Conservation (phyloP, 2,888 invertebrate genomes). For the Thalpophila matura region DNA sequence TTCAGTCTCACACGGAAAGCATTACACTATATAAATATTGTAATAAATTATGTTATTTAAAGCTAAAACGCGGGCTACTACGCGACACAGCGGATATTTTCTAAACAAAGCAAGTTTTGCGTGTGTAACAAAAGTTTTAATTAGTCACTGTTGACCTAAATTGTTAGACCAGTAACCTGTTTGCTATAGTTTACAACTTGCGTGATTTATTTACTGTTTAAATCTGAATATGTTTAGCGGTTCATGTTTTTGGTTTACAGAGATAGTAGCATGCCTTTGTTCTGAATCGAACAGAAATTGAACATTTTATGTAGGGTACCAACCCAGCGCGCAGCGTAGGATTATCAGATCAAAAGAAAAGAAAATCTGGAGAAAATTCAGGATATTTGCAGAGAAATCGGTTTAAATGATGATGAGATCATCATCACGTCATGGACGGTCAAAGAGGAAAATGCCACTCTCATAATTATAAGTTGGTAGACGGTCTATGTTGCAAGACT, state of each 20-base stretch:
- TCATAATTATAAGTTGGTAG: no score
- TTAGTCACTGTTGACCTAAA: constrained; percentile 80
- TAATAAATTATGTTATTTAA: constrained; percentile 55
- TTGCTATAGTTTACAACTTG: constrained; percentile 58
- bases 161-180: constrained; percentile 63
- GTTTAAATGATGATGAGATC: no score
- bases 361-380: no score
- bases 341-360: no score
- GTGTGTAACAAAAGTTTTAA: constrained; percentile 76
- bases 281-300: neutral
- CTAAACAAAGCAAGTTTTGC: constrained; percentile 71
- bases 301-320: no score
- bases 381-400: no score
- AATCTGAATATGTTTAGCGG: constrained; percentile 39
- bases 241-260: constrained; percentile 16
- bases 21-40: constrained; percentile 35
- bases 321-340: no score
- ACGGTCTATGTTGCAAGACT: no score
- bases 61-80: constrained; percentile 51
- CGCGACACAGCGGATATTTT: constrained; percentile 63
- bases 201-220: constrained; percentile 66
- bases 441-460: no score
- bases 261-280: constrained; percentile 2
- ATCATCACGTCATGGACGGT: no score
- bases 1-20: constrained; percentile 24